Percentiles rank a stretch among this genome's conserved stretches.
Conservation (phyloP, 2,113 vertebrate genomes). For the Prunella fulvescens region DNA sequence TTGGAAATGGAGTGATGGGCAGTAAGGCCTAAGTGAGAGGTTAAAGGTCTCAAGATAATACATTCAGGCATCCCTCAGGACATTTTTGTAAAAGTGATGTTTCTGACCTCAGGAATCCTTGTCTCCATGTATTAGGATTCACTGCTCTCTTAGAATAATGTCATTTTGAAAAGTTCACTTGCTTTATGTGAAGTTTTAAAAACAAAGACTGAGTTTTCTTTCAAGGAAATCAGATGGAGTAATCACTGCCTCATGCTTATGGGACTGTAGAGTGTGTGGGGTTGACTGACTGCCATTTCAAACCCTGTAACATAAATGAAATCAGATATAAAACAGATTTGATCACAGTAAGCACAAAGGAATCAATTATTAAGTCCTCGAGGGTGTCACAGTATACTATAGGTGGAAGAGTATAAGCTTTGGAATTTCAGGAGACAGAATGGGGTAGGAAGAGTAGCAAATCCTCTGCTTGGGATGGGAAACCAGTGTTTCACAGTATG, state of each 20-base stretch:
- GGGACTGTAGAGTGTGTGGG: neutral
- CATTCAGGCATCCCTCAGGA: conserved; percentile 56
- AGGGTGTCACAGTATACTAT: neutral
- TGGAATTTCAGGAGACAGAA: neutral
- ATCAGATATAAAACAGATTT: neutral
- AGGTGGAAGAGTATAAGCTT: neutral
- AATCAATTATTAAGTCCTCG: neutral
- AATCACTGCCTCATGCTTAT: neutral
- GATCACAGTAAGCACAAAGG: neutral
- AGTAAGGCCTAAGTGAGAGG: conserved; percentile 55
- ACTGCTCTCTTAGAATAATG: conserved; percentile 54
- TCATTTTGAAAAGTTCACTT: conserved; percentile 61
- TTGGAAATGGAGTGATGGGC: conserved; percentile 61
- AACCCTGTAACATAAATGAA: neutral
- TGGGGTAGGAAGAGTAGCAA: neutral
- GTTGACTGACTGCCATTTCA: neutral
- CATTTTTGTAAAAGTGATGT: conserved; percentile 58
- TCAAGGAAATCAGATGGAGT: conserved; percentile 10
- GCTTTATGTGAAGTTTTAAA: conserved; percentile 20
- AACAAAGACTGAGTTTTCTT: conserved; percentile 17
- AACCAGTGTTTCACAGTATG: neutral
- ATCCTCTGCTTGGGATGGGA: neutral
- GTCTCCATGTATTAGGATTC: conserved; percentile 56
- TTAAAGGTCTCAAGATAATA: conserved; percentile 66
- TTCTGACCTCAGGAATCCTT: conserved; percentile 64